A percentile compares a stretch with the other conserved stretches of the same genome.
Conservation (phyloP, 2,113 vertebrate species). For the Misgurnus anguillicaudatus region DNA sequence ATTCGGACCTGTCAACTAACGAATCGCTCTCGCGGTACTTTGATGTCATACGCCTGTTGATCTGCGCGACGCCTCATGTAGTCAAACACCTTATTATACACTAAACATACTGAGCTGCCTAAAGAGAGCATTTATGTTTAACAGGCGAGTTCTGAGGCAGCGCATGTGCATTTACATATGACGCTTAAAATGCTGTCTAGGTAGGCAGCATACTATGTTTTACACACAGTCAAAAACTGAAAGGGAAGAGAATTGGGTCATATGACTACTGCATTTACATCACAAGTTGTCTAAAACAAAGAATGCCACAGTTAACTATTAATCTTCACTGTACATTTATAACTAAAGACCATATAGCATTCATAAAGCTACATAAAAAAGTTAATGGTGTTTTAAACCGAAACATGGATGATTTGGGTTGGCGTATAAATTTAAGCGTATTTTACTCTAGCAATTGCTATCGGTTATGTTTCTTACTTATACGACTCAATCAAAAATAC, state of each 20-base stretch:
- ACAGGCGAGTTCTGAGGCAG: not conserved
- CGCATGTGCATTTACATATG: not conserved
- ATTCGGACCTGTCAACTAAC: too few relatives aligned
- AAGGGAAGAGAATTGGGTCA: not conserved
- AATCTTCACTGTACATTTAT: not conserved
- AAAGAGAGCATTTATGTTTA: not conserved
- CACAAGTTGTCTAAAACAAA: not conserved
- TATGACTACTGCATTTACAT: conserved; percentile 3
- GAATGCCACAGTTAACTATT: not conserved
- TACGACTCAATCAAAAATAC: not conserved
- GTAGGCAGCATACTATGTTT: not conserved
- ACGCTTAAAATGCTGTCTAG: not conserved
- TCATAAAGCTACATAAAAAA: not conserved
- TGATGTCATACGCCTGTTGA: too few relatives aligned
- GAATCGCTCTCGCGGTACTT: too few relatives aligned
- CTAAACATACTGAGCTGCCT: not conserved
- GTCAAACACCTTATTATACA: too few relatives aligned
- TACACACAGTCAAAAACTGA: not conserved
- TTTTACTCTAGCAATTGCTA: not conserved
- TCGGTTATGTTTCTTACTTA: not conserved
- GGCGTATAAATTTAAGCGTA: not conserved
- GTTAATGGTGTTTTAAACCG: too few relatives aligned
- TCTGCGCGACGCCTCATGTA: too few relatives aligned
- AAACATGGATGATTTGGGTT: too few relatives aligned
- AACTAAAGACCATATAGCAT: not conserved